Conservation (phyloP, 2,797 vertebrate genomes). For the Ammospiza maritima region DNA sequence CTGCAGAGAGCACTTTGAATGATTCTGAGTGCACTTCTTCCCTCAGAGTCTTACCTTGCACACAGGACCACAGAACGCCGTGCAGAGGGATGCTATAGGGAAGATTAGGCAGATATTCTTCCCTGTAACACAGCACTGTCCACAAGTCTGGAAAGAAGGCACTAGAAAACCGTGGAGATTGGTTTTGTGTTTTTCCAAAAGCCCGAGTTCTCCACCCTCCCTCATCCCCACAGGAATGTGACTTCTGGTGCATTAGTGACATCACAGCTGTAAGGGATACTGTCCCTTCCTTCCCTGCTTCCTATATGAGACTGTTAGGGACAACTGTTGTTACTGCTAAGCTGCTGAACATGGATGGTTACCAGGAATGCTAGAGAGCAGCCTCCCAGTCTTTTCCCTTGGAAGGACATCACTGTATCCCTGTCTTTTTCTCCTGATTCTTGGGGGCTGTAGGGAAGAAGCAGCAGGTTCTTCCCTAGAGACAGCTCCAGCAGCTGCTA, state of each 20-base stretch:
- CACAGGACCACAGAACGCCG: background rate
- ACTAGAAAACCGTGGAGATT: background rate
- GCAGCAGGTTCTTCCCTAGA: background rate
- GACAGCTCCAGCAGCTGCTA: background rate
- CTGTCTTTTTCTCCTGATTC: background rate
- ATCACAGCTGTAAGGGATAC: background rate
- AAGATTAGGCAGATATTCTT: background rate
- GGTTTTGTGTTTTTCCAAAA: background rate
- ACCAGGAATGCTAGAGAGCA: background rate
- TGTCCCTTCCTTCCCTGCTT: background rate
- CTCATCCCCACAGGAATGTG: background rate
- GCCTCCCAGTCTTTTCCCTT: background rate
- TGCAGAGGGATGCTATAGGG: rapidly evolving
- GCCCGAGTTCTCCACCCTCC: background rate
- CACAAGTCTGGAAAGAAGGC: background rate
- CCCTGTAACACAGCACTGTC: background rate
- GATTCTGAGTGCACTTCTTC: background rate
- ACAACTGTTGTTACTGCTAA: background rate
- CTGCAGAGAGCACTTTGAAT: background rate
- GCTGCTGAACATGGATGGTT: background rate
- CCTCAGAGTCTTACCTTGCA: background rate
- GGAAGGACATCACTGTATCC: background rate
- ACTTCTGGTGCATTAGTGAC: background rate
- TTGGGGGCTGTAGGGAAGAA: background rate
- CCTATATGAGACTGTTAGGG: background rate